Conservation (phyloP, 2,888 invertebrate genomes). For the Keiferia lycopersicella region DNA sequence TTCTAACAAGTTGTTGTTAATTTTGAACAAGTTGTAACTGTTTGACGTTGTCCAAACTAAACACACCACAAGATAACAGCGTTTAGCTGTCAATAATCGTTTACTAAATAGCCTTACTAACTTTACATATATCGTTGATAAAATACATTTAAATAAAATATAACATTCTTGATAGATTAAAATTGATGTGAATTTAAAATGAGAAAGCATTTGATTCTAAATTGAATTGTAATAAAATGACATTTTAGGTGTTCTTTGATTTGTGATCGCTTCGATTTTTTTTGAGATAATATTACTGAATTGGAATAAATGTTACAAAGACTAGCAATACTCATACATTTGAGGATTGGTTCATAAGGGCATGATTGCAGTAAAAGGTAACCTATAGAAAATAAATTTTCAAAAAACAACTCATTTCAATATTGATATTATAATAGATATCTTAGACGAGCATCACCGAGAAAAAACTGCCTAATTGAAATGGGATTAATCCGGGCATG, state of each 20-base stretch:
- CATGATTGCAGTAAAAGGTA: too few species aligned
- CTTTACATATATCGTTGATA: slow-evolving; percentile 66
- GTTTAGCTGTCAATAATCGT: slow-evolving; percentile 55
- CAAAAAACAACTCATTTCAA: background rate
- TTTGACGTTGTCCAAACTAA: slow-evolving; percentile 46
- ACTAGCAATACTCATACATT: background rate
- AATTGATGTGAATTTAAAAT: slow-evolving; percentile 71
- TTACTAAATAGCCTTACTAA: slow-evolving; percentile 80
- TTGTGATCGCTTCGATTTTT: slow-evolving; percentile 45
- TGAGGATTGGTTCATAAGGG: too few species aligned
- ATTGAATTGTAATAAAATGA: slow-evolving; percentile 77
- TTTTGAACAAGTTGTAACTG: slow-evolving; percentile 21
- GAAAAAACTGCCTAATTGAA: too few species aligned
- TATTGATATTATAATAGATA: too few species aligned
- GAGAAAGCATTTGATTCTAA: slow-evolving; percentile 79
- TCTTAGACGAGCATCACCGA: too few species aligned
- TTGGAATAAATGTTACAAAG: background rate
- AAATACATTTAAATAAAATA: slow-evolving; percentile 59
- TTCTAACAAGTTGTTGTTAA: slow-evolving; percentile 24
- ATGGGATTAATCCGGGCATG: too few species aligned
- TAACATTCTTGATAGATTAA: slow-evolving; percentile 72
- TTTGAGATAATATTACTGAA: slow-evolving; percentile 35
- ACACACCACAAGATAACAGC: slow-evolving; percentile 55
- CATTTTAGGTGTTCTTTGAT: slow-evolving; percentile 65
- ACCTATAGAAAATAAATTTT: background rate